Percentiles rank a stretch among this genome's conserved stretches.
Evolutionary conservation across 2,113 vertebrate species (phyloP).

Genomic region (Petaurus breviceps): DNA sequence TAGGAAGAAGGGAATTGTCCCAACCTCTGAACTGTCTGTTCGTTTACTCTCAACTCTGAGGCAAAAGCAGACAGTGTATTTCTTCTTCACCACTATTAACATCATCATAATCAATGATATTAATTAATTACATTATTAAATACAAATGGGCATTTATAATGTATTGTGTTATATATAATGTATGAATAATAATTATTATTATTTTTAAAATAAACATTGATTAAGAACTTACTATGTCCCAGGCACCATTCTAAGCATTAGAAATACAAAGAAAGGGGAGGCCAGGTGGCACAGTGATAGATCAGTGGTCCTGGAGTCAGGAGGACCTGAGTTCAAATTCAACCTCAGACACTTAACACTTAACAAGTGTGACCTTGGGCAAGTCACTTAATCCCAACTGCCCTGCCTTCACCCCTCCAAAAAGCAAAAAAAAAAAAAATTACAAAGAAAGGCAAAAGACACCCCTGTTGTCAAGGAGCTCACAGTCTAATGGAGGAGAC

Average conservation of each 20-base stretch:
- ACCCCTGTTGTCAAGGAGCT: background rate
- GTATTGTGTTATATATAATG: background rate
- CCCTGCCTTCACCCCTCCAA: no score
- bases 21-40: background rate
- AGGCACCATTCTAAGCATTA: background rate
- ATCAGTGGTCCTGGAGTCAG: no score
- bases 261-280: background rate
- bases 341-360: no score
- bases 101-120: background rate
- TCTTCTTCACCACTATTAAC: background rate
- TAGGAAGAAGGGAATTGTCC: background rate
- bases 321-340: no score
- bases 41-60: background rate
- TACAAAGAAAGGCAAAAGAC: background rate
- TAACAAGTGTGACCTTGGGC: no score
- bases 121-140: background rate
- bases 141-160: background rate
- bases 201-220: background rate
- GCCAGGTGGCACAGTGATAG: no score
- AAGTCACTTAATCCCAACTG: no score
- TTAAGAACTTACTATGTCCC: background rate
- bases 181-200: background rate
- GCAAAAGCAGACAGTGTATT: background rate
- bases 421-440: background rate
- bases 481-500: background rate